Base-by-base conservation (phyloP, 2,113 vertebrate species). In the Baryphthengus martii region DNA sequence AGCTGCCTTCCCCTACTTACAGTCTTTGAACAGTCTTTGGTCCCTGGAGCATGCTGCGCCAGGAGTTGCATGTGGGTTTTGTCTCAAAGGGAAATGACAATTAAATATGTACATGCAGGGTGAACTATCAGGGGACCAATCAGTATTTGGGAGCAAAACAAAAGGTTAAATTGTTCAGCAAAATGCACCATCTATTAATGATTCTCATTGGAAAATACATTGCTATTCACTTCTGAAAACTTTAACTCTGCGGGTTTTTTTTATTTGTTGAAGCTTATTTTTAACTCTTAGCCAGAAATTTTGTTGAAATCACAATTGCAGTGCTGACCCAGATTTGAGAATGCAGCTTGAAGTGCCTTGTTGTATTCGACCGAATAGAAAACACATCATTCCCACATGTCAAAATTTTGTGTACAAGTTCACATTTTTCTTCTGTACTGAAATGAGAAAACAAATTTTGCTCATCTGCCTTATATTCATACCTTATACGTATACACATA, bases 11-110 rank as follows among this genome's bases (percentile, higher is more conserved):
- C 7, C 62, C 19, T 61, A 6, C 20, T 56, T 90, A 33, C 6
- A 47, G n/a, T n/a, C 9, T 0, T 0, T 24, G 6, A 0, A 0
- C 1, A 2, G 9, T 28, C 44, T 77, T 49, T 35, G 47, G n/a
- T 55, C 23, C 11, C 29, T 50, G 25, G 63, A 84, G 20, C 20
- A 20, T 10, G 18, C 3, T 52, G 8, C 1, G 0, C 13, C n/a
- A 77, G 21, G 31, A 53, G 18, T 7, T 47, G 8, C 10, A 66
- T 33, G 37, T 28, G 40, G 35, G 6, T 4, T 94, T 93, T 58
- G 7, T 62, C 37, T 81, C 55, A 66, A 70, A 80, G 6, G 5
- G 13, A 65, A 70, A 58, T 10, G 12, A 84, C 12, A 81, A 80
- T 56, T 29, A 56, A 84, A 40, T 11, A 58, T 10, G 6, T 40